Percentiles rank a stretch among this genome's conserved stretches.
Conservation (phyloP, 2,888 invertebrate genomes). For the Nemapogon koenigi region DNA sequence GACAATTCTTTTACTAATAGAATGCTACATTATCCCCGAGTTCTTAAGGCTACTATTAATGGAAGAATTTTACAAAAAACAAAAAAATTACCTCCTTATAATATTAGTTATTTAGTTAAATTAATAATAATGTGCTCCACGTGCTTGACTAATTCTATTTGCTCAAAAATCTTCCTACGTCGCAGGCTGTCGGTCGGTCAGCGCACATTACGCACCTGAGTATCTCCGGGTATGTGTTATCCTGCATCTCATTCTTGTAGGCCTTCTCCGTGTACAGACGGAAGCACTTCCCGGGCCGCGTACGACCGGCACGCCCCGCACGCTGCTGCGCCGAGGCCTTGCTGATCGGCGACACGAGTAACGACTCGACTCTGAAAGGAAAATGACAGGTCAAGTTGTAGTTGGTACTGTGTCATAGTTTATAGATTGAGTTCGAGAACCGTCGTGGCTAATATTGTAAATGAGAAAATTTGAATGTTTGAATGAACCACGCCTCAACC, state of each 20-base stretch:
- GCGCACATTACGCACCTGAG: conserved; percentile 34
- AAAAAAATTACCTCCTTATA: no score
- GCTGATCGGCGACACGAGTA: conserved; percentile 97
- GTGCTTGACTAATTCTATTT: background rate
- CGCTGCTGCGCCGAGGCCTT: conserved; percentile 99
- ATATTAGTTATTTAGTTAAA: no score
- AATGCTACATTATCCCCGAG: no score
- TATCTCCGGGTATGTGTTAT: conserved; percentile 98
- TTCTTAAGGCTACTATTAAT: no score
- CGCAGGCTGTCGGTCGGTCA: background rate
- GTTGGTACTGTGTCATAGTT: no score
- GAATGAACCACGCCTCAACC: no score
- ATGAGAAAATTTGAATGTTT: no score
- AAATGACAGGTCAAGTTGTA: no score
- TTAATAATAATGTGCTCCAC: background rate
- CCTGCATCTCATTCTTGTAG: conserved; percentile 96
- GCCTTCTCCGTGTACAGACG: conserved; percentile 94
- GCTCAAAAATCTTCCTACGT: background rate
- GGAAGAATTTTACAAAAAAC: no score
- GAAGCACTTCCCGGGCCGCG: conserved; percentile 98
- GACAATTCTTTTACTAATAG: no score
- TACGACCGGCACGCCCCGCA: conserved; percentile 97
- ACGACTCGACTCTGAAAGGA: conserved; percentile 95
- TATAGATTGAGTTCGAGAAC: no score
- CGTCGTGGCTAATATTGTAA: no score